Evolutionary conservation across 2,888 invertebrate species (phyloP), one percentile per base, ranked within the genome.

Genomic region (Deilephila elpenor): DNA sequence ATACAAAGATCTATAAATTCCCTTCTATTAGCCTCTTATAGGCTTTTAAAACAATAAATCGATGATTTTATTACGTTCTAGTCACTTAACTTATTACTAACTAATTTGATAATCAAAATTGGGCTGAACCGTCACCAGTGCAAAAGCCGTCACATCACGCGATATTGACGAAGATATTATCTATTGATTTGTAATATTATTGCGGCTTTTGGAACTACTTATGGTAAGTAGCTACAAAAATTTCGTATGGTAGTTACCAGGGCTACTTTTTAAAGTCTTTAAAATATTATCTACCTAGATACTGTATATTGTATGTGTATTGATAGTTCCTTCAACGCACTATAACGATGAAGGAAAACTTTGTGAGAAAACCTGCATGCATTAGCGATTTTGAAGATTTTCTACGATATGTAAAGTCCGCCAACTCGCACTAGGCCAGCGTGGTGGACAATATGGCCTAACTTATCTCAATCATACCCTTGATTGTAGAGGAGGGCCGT

Each of bases 31-130:
- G 14, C 56, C 14, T 3, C n/a, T n/a, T 6, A 17, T 56, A 6
- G 17, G 56, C n/a, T 56, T n/a, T 25, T 60, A 20, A 62, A 34
- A 51, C 25, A 67, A 51, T 67, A 67, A 51, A 67, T 51, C 25
- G 44, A 51, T 67, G 51, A 67, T 67, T 67, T 67, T 67, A 67
- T 51, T 67, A 51, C 67, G 17, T 67, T 67, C 25, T 6, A 20
- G 51, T 67, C n/a, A 67, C 51, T 51, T 67, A 67, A 67, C 51
- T 67, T 67, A 67, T 51, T 67, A 67, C 67, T 25, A 20, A 67
- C 51, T n/a, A n/a, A n/a, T n/a, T n/a, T n/a, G n/a, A n/a, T 73
- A 20, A 67, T 51, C 25, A 67, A 67, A 67, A 67, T 67, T 67
- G 25, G 17, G 17, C 64, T 25, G 14, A 25, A 67, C 25, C 4